Evolutionary conservation across 1,140 invertebrate genomes (phyloP).

Genomic region (Elymnias hypermnestra): DNA sequence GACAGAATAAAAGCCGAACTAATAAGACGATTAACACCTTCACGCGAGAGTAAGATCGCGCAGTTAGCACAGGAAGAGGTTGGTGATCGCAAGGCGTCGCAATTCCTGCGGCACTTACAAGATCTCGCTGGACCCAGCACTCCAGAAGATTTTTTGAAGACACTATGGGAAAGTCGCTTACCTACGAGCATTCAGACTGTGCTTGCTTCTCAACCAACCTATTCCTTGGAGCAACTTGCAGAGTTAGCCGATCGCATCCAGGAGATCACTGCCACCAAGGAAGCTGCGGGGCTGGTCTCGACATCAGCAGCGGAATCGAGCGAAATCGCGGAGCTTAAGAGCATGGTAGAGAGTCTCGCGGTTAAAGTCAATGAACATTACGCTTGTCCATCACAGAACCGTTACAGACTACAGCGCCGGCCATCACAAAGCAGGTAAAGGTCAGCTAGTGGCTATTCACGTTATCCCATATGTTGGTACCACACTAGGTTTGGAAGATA

Average conservation of each 20-base stretch:
- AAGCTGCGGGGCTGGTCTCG: neutral
- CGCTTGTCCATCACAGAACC: too few species aligned
- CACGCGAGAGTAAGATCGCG: neutral
- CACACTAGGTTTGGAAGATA: constrained; percentile 9
- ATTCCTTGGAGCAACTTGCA: neutral
- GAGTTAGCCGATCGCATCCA: neutral
- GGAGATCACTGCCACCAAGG: neutral
- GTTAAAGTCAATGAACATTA: neutral
- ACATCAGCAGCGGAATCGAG: neutral
- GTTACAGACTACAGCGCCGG: too few species aligned
- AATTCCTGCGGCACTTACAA: constrained; percentile 6
- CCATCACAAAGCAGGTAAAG: neutral
- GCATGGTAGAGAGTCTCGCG: neutral
- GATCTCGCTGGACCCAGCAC: neutral
- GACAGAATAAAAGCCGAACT: constrained; percentile 5
- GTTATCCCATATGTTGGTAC: constrained; percentile 16
- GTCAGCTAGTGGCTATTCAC: constrained; percentile 2
- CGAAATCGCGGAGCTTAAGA: constrained; percentile 1
- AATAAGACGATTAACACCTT: constrained; percentile 1
- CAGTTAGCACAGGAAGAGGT: constrained; percentile 4
- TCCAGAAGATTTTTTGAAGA: constrained; percentile 1
- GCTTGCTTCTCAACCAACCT: neutral
- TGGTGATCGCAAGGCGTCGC: constrained; percentile 1
- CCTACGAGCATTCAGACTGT: neutral
- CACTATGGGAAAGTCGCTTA: neutral